Evolutionary conservation across 2,888 invertebrate species (phyloP).

Genomic region (Caenorhabditis sinica): DNA sequence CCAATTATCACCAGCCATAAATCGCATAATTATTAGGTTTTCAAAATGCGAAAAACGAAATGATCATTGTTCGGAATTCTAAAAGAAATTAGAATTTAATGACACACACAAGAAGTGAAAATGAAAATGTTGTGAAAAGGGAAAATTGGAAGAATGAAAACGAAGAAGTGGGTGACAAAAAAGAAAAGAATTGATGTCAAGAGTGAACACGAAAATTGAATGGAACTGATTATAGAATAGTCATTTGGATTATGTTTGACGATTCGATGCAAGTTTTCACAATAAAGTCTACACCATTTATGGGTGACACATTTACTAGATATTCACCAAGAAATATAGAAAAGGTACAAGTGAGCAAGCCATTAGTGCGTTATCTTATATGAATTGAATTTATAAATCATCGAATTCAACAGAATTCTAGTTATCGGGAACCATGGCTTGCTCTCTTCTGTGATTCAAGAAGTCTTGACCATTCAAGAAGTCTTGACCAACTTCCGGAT

Average conservation of each 20-base stretch:
- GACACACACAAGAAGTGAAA: constrained; percentile 32
- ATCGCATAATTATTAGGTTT: constrained; percentile 34
- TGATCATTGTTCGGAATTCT: constrained; percentile 2
- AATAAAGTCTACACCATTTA: constrained; percentile 56
- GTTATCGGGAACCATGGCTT: too few relatives aligned
- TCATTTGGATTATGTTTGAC: constrained; percentile 36
- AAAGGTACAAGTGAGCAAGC: not conserved
- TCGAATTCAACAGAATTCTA: too few relatives aligned
- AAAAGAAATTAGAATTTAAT: constrained; percentile 9
- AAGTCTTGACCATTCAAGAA: too few relatives aligned
- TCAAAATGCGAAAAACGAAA: constrained; percentile 25
- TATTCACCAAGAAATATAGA: constrained; percentile 16
- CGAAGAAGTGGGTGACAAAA: constrained; percentile 24
- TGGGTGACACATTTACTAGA: constrained; percentile 34
- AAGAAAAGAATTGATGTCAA: constrained; percentile 37
- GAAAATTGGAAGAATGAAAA: constrained; percentile 18
- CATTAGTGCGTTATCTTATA: too few relatives aligned
- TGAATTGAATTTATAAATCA: too few relatives aligned
- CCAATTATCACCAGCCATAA: constrained; percentile 41
- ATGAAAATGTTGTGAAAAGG: constrained; percentile 15
- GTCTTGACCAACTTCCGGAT: too few relatives aligned
- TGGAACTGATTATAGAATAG: constrained; percentile 28
- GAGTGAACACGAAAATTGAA: constrained; percentile 24
- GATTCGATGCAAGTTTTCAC: constrained; percentile 59
- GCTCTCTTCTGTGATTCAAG: too few relatives aligned